Percentiles rank a stretch among this genome's conserved stretches.
Evolutionary conservation across 2,113 vertebrate genomes (phyloP).

Genomic region (Anas platyrhynchos): DNA sequence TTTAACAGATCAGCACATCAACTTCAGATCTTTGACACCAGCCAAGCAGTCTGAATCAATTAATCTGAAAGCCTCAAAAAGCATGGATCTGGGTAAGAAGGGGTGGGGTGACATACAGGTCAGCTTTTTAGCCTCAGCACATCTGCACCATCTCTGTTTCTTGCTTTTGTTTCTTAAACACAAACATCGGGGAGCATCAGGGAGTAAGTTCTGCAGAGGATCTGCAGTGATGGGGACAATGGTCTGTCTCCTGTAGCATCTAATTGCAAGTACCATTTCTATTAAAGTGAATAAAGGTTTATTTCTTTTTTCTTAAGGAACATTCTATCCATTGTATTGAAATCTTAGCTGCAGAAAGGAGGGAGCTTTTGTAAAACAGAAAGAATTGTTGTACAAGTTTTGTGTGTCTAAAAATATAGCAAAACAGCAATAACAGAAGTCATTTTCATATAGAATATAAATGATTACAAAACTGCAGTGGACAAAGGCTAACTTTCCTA

Average conservation of each 20-base stretch:
- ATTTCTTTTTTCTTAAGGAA: neutral
- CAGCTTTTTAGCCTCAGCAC: conserved; percentile 16
- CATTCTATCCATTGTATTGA: neutral
- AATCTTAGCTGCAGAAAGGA: neutral
- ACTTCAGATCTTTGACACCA: conserved; percentile 72
- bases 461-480: neutral
- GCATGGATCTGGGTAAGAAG: conserved; percentile 96
- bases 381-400: neutral
- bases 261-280: conserved; percentile 14
- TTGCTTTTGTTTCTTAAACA: conserved; percentile 55
- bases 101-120: conserved; percentile 28
- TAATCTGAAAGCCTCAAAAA: conserved; percentile 94
- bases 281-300: neutral
- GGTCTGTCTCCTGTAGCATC: neutral
- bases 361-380: neutral
- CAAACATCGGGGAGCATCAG: neutral
- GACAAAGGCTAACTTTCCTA: neutral
- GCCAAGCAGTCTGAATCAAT: conserved; percentile 83
- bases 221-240: neutral
- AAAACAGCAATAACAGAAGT: neutral
- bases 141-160: conserved; percentile 50
- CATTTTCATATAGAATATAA: neutral
- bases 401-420: neutral
- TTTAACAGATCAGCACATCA: conserved; percentile 77
- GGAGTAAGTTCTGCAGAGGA: neutral